Conservation (phyloP, 2,797 vertebrate species). For the Mycteria americana region DNA sequence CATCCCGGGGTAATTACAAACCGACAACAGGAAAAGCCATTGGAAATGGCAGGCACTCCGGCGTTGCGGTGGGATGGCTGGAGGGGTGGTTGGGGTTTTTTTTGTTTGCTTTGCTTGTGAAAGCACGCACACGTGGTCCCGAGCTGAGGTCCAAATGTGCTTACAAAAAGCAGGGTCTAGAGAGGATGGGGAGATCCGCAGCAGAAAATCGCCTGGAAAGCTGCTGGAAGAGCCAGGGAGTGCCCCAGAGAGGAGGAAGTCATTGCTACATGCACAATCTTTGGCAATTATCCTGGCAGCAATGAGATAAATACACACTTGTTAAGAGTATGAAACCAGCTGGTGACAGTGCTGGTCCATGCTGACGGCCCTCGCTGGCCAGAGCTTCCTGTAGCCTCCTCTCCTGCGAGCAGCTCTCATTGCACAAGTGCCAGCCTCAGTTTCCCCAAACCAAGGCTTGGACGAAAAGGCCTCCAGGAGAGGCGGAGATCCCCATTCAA, state of each 20-base stretch:
- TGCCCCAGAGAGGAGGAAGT: neutral
- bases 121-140: neutral
- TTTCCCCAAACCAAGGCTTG: neutral
- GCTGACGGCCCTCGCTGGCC: neutral
- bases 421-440: neutral
- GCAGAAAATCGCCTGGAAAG: neutral
- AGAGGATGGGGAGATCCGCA: neutral
- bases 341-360: neutral
- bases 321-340: neutral
- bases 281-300: neutral
- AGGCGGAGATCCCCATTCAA: neutral
- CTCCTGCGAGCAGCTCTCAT: neutral
- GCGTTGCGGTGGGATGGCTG: neutral
- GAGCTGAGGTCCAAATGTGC: neutral
- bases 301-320: neutral
- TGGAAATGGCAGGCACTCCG: neutral
- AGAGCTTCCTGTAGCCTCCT: neutral
- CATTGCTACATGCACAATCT: neutral
- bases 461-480: neutral
- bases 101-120: neutral
- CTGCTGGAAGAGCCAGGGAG: neutral
- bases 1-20: conserved; percentile 7
- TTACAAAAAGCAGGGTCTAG: neutral
- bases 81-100: neutral
- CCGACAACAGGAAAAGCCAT: conserved; percentile 28